Percentiles rank a stretch among this genome's conserved stretches.
Conservation (phyloP, 2,113 vertebrate genomes). For the Etheostoma spectabile region DNA sequence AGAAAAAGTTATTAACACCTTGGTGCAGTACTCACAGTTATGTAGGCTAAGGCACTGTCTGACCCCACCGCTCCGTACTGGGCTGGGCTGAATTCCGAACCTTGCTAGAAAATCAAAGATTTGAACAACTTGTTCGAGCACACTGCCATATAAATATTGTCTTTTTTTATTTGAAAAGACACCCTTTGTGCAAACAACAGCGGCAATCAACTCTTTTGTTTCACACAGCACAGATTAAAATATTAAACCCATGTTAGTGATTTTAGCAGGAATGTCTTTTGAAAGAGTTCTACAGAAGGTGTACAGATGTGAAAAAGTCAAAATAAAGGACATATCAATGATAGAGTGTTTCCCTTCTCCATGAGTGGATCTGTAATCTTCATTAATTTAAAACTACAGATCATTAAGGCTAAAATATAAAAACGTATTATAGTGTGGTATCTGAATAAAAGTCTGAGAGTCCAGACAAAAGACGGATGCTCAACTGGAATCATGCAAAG, state of each 20-base stretch:
- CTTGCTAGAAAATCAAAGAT: conserved; percentile 52
- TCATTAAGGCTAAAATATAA: neutral
- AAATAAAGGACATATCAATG: neutral
- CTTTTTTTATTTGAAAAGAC: neutral
- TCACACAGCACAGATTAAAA: neutral
- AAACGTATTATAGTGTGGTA: neutral
- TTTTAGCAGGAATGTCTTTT: conserved; percentile 21
- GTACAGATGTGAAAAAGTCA: neutral
- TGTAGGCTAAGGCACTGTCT: conserved; percentile 69
- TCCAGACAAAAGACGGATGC: neutral
- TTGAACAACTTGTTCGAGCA: conserved; percentile 16
- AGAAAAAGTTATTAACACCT: neutral
- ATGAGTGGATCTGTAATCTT: neutral
- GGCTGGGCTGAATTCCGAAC: conserved; percentile 36
- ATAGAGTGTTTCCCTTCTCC: neutral
- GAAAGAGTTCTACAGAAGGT: neutral
- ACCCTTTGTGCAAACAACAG: conserved; percentile 2
- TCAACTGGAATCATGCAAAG: neutral
- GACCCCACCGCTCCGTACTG: conserved; percentile 60
- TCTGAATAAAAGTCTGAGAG: too few relatives aligned
- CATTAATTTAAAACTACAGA: neutral
- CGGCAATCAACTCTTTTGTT: neutral
- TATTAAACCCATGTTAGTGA: neutral
- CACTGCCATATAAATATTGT: neutral
- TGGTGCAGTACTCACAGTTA: conserved; percentile 73